These are phyloP conservation scores for Alosa sapidissima DNA, from an alignment of 2,797 vertebrate genomes.

Conservation along the genomic window DNA sequence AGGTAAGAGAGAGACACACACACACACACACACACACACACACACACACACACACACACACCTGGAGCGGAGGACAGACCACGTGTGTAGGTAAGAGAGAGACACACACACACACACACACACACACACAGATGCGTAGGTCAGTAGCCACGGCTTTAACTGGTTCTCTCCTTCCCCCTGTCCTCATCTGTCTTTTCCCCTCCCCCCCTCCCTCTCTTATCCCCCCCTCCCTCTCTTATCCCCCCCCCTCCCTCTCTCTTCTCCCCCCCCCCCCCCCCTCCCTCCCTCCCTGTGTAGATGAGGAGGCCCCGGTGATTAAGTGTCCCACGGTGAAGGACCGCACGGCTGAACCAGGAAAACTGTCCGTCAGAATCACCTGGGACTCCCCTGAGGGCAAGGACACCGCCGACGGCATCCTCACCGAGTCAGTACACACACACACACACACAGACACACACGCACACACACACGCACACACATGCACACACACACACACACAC, in stretches of 20 bases:
- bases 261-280: neutral
- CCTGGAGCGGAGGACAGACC: slow-evolving; percentile 82
- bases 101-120: too few relatives aligned
- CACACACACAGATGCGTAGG: too few relatives aligned
- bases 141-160: too few relatives aligned
- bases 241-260: neutral
- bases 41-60: neutral
- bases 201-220: too few relatives aligned
- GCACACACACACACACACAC: too few relatives aligned
- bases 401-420: slow-evolving; percentile 94
- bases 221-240: neutral
- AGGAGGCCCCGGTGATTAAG: slow-evolving; percentile 90
- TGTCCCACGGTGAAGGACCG: slow-evolving; percentile 94
- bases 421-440: slow-evolving; percentile 80
- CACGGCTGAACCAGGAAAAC: slow-evolving; percentile 88
- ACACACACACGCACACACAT: neutral
- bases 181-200: neutral
- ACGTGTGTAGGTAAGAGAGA: slow-evolving; percentile 82
- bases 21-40: too few relatives aligned
- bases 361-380: slow-evolving; percentile 90
- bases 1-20: slow-evolving; percentile 69
- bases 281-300: slow-evolving; percentile 69
- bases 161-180: neutral
- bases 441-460: neutral
- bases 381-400: slow-evolving; percentile 94